Evolutionary conservation across 2,797 vertebrate genomes (phyloP), one percentile per base, ranked within the genome.

Genomic region (Myotis pilosus): DNA sequence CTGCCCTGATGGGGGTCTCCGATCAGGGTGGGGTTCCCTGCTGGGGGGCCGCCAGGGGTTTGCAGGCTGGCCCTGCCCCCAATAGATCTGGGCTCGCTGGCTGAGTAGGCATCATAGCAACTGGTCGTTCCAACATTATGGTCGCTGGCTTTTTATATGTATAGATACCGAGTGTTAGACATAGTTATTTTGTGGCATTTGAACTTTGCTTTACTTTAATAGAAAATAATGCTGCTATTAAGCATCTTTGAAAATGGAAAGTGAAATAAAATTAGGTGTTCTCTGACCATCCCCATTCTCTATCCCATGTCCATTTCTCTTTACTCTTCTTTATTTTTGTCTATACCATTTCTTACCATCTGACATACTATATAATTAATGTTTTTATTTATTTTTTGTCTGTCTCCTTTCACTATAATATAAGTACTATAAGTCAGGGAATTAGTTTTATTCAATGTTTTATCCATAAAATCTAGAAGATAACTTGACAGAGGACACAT

Each of bases 161-260:
- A 12, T 47, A 47, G 44, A 47, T 47, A 55, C 30, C 38, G 41
- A 69, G 9, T 92, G 71, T 92, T 94, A 66, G 41, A 85, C 41
- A 51, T 60, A 91, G 83, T 75, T 89, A 53, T 84, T 66, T 6
- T 89, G 66, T 44, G 76, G 20, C 75, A 94, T 94, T 92, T 95
- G 28, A 96, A 82, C 78, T 94, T 69, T 53, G 22, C 68, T 92
- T 87, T 92, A 84, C 69, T 90, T 94, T 74, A 76, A 87, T 94
- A 57, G 81, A 80, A 96, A 95, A 94, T 88, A 95, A 74, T 94
- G 49, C 66, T 91, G 44, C 81, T 87, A 69, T 87, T 87, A 96
- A 93, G 87, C 53, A 47, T 57, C 38, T 72, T 96, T 95, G 36
- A 93, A 91, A 95, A 62, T 95, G 69, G 51, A 78, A 78, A 78